A percentile compares a stretch with the other conserved stretches of the same genome.
phyloP scores from a whole-genome alignment of 2,888 invertebrate genomes.

The Petrolisthes manimaculis region DNA sequence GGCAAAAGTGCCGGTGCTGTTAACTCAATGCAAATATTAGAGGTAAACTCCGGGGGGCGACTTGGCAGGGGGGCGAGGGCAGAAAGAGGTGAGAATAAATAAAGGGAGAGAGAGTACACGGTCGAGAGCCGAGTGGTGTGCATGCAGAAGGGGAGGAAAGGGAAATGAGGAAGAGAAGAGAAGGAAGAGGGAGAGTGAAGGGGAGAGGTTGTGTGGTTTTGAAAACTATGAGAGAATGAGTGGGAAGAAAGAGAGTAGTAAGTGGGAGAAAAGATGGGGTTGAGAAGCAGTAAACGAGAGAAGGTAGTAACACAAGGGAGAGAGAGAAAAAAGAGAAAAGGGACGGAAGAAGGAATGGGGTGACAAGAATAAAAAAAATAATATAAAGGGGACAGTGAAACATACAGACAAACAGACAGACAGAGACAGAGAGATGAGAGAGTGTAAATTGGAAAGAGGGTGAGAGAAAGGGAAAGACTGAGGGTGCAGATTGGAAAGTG shows the following conservation, averaged over 20 bases:
- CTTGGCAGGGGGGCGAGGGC: slow-evolving; percentile 21
- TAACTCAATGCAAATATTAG: slow-evolving; percentile 45
- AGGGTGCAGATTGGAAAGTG: not conserved
- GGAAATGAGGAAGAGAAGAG: not conserved
- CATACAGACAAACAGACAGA: not conserved
- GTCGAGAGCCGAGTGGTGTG: no score
- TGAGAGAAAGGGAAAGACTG: slow-evolving; percentile 8
- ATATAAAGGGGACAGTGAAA: not conserved
- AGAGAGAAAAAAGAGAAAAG: not conserved
- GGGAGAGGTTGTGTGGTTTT: no score
- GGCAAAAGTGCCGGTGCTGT: slow-evolving; percentile 18
- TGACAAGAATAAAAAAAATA: not conserved
- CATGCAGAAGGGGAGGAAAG: not conserved
- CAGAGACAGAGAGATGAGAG: not conserved
- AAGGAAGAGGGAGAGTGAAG: not conserved
- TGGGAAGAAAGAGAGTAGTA: not conserved
- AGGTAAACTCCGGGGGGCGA: slow-evolving; percentile 32
- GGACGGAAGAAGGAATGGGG: not conserved
- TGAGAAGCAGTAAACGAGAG: not conserved
- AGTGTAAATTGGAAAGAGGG: slow-evolving; percentile 15
- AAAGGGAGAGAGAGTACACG: not conserved
- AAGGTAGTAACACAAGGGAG: not conserved
- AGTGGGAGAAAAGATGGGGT: not conserved
- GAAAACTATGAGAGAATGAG: no score
- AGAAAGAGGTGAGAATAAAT: not conserved